Evolutionary conservation across 2,113 vertebrate species (phyloP), one percentile per base, ranked within the genome.

Genomic region (Podilymbus podiceps): DNA sequence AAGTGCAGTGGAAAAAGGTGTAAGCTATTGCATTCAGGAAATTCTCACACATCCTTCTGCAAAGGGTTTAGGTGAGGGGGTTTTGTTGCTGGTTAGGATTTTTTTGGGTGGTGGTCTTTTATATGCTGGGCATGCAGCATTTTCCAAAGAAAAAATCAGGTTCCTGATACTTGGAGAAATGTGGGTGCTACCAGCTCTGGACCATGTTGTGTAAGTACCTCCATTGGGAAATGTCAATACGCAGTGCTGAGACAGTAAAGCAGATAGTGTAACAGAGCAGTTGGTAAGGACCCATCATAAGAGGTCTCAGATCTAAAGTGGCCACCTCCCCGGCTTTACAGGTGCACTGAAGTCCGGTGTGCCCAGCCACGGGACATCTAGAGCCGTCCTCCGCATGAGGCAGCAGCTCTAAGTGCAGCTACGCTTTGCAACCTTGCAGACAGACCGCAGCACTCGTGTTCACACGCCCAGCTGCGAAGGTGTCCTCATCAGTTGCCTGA

Each of bases 341-440:
- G 60, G 6, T 50, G n/a, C 20, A 4, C 30, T 56, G 53, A 38
- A 30, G 33, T 46, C 21, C 17, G 16, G 16, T 6, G 24, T 66
- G 33, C 44, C 58, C 0, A 0, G 53, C 25, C 11, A 5, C 16
- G 27, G 50, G 15, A 21, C 2, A 8, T 28, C 46, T n/a, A 62
- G 46, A 78, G 25, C 64, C 5, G 2, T 60, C 12, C 30, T 55
- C 53, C 71, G 21, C 12, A 10, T 19, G 6, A 22, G 35, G 17
- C 19, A 21, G 81, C 59, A 59, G 49, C 73, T 60, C 82, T 63
- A 23, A 47, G 68, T 71, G 72, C 22, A 33, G 44, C 30, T 71
- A 24, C 6, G 2, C 49, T 63, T 55, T 17, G 27, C 77, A 73
- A 2, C 24, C 23, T 12, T 1, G 1, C 3, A 2, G 35, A 30